Evolutionary conservation across 2,888 invertebrate species (phyloP), one percentile per base, ranked within the genome.

Genomic region (Eledone cirrhosa): DNA sequence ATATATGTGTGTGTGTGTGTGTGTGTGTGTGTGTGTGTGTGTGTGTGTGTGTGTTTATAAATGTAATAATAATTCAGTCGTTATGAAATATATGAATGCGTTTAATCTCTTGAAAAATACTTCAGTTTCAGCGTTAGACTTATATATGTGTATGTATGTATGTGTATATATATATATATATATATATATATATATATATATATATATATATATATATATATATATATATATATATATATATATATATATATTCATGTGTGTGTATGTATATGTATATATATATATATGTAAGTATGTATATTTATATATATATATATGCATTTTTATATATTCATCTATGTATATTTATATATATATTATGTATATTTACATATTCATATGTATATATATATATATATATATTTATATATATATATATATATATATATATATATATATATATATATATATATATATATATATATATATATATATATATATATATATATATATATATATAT

Each of bases 141-240:
- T 53, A 53, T 53, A 53, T 53, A 53, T 53, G 19, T 53, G 19
- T 53, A 53, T 53, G 19, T 53, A 53, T 53, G 19, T 53, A 53
- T 53, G 19, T 53, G 19, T 53, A 53, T 53, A 53, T 53, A 53
- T 53, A 53, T 53, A 53, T 53, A 53, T 19, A 53, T 53, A 53
- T 53, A 53, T 53, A 53, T 53, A 53, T 19, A 53, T 53, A 53
- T 53, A 53, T 53, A 53, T 53, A 53, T 53, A 53, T 53, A 53
- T 19, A 53, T 53, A 53, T 53, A 53, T 19, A 53, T 53, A 53
- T 19, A 53, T 53, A 53, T 53, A 53, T 53, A 53, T 53, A 53
- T 53, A 53, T 19, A 53, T 53, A 53, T 53, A 53, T 53, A 53
- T 53, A 53, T 53, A 53, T 53, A 53, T 19, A 53, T 53, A 53